Conservation (phyloP, 53 echinoderm and acorn worm genomes). For the Antedon mediterranea region DNA sequence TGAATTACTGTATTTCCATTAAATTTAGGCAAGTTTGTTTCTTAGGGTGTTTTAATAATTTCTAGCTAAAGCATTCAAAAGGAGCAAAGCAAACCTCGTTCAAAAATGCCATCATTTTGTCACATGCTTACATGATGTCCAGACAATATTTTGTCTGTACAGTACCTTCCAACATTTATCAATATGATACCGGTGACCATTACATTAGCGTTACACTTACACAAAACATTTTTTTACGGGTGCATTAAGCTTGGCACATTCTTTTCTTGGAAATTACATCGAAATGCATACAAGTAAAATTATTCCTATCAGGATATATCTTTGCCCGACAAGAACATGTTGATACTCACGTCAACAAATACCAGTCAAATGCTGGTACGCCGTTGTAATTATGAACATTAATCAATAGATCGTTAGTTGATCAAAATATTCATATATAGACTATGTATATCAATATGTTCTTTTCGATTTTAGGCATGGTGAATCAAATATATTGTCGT, state of each 20-base stretch:
- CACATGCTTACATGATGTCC: background rate
- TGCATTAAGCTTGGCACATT: slow-evolving; percentile 5
- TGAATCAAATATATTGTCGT: background rate
- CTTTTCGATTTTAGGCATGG: background rate
- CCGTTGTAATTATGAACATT: too few relatives aligned
- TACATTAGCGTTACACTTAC: background rate
- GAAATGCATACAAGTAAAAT: background rate
- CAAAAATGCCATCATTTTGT: background rate
- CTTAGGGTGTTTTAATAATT: too few relatives aligned
- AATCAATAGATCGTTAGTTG: too few relatives aligned
- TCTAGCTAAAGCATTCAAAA: background rate
- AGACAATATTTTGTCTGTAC: background rate
- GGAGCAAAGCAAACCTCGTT: background rate
- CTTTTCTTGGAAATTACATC: background rate
- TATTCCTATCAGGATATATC: background rate
- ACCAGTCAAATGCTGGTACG: too few relatives aligned
- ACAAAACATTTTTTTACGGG: background rate
- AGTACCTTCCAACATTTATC: background rate
- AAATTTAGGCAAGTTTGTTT: too few relatives aligned
- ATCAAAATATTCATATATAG: too few relatives aligned
- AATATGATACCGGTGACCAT: background rate
- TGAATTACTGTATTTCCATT: too few relatives aligned
- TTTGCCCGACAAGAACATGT: background rate
- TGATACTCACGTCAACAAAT: too few relatives aligned
- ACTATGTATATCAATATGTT: background rate